These are phyloP conservation scores for Ophiothrix spiculata DNA, from an alignment of 35 echinoderm and acorn worm genomes.

Conservation along the genomic window DNA sequence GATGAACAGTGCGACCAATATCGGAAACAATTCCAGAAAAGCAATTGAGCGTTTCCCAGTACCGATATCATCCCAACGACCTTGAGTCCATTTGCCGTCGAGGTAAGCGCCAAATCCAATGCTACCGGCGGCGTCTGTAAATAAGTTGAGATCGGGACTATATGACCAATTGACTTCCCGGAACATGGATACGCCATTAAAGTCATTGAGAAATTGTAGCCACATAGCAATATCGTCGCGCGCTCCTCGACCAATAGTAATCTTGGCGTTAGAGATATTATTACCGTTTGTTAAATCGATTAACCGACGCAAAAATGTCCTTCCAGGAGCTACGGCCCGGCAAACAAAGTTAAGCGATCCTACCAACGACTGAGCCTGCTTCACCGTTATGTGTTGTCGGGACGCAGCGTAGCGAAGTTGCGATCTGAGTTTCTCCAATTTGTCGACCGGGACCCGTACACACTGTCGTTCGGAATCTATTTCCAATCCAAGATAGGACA, in stretches of 20 bases:
- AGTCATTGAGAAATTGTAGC: background rate
- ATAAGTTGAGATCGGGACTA: background rate
- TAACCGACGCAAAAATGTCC: conserved; percentile 14
- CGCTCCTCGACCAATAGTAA: background rate
- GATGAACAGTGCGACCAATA: background rate
- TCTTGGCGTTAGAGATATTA: background rate
- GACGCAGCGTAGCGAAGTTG: background rate
- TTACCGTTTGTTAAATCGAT: background rate
- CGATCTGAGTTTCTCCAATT: background rate
- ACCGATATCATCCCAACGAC: background rate
- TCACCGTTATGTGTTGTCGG: background rate
- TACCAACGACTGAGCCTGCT: conserved; percentile 22
- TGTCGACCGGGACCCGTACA: conserved; percentile 6
- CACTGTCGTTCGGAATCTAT: background rate
- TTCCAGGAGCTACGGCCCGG: conserved; percentile 19
- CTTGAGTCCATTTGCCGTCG: conserved; percentile 23
- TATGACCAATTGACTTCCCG: background rate
- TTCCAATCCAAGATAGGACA: conserved; percentile 25
- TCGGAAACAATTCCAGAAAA: background rate
- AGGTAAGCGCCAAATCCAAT: conserved; percentile 31
- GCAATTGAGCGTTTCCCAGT: background rate
- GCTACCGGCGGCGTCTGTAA: conserved; percentile 26
- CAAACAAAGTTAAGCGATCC: conserved; percentile 45
- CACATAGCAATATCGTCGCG: background rate
- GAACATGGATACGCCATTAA: conserved; percentile 3